These are phyloP conservation scores for Octopus sinensis DNA, from an alignment of 1,140 invertebrate species.

Conservation along the genomic window DNA sequence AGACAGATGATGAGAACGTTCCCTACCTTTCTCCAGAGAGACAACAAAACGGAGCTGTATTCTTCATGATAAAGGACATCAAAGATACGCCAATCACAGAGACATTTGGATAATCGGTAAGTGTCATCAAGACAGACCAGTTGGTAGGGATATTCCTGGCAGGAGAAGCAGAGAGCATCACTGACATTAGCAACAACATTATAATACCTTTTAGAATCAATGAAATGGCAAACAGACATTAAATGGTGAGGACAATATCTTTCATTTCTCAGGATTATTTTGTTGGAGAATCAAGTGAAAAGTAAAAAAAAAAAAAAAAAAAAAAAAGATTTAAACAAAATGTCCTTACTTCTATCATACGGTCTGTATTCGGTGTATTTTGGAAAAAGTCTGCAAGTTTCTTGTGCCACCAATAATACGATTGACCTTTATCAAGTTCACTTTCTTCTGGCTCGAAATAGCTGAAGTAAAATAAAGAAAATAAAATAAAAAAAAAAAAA, in stretches of 20 bases:
- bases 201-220: too few species aligned
- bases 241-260: too few species aligned
- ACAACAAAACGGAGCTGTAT: constrained; percentile 48
- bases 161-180: background rate
- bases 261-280: too few species aligned
- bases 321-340: background rate
- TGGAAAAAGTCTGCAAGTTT: constrained; percentile 49
- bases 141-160: constrained; percentile 51
- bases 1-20: background rate
- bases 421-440: constrained; percentile 35
- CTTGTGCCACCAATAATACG: constrained; percentile 52
- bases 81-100: constrained; percentile 53
- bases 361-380: constrained; percentile 37
- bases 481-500: too few species aligned
- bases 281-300: background rate
- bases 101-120: constrained; percentile 40
- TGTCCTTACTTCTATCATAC: constrained; percentile 44
- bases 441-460: constrained; percentile 40
- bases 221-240: too few species aligned
- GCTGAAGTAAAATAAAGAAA: constrained; percentile 25
- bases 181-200: background rate
- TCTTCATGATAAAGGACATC: constrained; percentile 53
- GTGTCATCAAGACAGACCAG: constrained; percentile 48
- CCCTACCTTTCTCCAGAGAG: constrained; percentile 52
- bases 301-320: background rate